Percentiles rank a stretch among this genome's conserved stretches.
phyloP scores from a whole-genome alignment of 2,888 invertebrate species.

The Phasia obesa region DNA sequence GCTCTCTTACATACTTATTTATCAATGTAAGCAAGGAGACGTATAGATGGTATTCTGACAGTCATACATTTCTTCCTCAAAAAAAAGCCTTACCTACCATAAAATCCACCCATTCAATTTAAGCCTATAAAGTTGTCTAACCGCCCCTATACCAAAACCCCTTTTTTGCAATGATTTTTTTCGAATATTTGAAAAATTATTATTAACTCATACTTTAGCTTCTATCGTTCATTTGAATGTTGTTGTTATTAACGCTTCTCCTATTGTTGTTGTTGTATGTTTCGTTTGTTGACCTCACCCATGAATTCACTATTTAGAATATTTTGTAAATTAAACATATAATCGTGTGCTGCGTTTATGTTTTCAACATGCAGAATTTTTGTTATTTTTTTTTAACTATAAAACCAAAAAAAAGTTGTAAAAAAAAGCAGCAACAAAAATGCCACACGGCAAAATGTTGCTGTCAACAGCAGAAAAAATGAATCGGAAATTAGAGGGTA shows the following conservation, averaged over 20 bases:
- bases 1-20: no score
- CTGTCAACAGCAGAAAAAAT: slow-evolving; percentile 67
- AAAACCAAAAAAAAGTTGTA: slow-evolving; percentile 16
- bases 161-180: background rate
- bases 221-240: slow-evolving; percentile 7
- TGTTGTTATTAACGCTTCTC: slow-evolving; percentile 19
- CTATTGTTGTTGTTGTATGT: slow-evolving; percentile 24
- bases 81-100: no score
- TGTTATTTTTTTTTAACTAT: slow-evolving; percentile 30
- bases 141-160: background rate
- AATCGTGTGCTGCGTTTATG: slow-evolving; percentile 42
- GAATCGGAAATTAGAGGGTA: slow-evolving; percentile 40
- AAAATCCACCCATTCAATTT: no score
- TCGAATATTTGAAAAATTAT: background rate
- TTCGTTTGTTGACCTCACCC: slow-evolving; percentile 69
- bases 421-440: slow-evolving; percentile 12
- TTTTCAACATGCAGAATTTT: slow-evolving; percentile 53
- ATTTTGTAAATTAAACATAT: background rate
- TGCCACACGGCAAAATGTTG: slow-evolving; percentile 44
- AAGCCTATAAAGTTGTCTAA: background rate
- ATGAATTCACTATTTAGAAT: slow-evolving; percentile 24
- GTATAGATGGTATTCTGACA: no score
- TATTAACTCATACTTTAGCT: slow-evolving; percentile 5
- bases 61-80: no score
- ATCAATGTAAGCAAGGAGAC: no score